Evolutionary conservation across 2,113 vertebrate genomes (phyloP).

Genomic region (Oxyura jamaicensis): DNA sequence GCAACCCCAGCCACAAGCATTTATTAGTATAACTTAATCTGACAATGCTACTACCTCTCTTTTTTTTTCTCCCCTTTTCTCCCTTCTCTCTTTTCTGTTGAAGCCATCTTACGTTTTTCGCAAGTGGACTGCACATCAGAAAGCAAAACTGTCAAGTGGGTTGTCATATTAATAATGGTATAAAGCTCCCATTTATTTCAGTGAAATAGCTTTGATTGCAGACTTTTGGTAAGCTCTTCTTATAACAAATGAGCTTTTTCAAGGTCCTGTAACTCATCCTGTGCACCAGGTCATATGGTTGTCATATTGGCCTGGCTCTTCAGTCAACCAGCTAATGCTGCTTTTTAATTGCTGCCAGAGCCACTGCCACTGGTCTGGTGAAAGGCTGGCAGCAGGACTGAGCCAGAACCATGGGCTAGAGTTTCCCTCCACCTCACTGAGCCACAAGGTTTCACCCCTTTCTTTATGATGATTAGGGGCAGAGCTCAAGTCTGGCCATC

Average conservation of each 20-base stretch:
- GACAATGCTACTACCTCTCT: background rate
- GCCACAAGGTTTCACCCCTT: background rate
- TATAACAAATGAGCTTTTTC: background rate
- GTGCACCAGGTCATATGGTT: background rate
- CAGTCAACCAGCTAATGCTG: background rate
- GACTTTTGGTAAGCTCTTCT: background rate
- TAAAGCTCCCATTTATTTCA: background rate
- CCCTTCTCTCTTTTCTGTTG: background rate
- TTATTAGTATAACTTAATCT: background rate
- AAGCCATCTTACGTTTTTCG: background rate
- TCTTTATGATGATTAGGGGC: accelerated
- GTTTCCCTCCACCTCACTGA: background rate
- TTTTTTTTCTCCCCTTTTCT: background rate
- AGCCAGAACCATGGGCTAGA: background rate
- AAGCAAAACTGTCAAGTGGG: background rate
- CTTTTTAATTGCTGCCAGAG: background rate
- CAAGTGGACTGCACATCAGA: background rate
- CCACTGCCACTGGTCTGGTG: background rate
- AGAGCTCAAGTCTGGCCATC: background rate
- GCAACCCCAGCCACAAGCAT: background rate
- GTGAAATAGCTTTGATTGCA: background rate
- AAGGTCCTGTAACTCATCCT: background rate
- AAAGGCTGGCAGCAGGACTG: background rate
- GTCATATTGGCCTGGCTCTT: background rate
- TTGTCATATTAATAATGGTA: background rate